These are phyloP conservation scores for Phenganax stokvisi DNA, from an alignment of 92 coral and sea anemone species.

Conservation along the genomic window DNA sequence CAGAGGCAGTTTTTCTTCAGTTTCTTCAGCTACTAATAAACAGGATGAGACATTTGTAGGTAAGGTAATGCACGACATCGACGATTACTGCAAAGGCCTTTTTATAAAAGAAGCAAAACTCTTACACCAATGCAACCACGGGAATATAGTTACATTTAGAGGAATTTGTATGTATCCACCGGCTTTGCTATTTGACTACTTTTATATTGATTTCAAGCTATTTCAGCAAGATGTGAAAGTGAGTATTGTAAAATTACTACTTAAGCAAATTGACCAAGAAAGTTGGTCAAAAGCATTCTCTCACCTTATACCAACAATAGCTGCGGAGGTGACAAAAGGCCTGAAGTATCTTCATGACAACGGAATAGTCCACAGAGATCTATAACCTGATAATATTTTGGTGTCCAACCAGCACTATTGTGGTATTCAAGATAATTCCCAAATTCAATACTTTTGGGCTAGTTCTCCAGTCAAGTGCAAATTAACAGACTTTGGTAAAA, in stretches of 20 bases:
- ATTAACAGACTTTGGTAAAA: constrained; percentile 40
- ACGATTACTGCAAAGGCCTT: constrained; percentile 16
- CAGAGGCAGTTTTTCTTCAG: background rate
- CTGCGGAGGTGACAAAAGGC: constrained; percentile 28
- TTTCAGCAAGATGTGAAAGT: constrained; percentile 28
- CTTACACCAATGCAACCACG: constrained; percentile 10
- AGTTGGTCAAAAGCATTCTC: constrained; percentile 7
- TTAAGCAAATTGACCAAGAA: constrained; percentile 28
- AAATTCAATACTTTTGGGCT: constrained; percentile 22
- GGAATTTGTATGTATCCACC: constrained; percentile 24
- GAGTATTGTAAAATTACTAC: constrained; percentile 25
- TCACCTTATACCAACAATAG: background rate
- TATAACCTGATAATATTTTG: constrained; percentile 30
- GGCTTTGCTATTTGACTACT: constrained; percentile 30
- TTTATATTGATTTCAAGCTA: constrained; percentile 33
- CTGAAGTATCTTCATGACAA: constrained; percentile 34
- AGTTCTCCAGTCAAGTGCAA: constrained; percentile 35
- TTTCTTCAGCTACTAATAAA: background rate
- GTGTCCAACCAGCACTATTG: constrained; percentile 42
- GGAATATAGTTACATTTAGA: background rate
- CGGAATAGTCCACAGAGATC: constrained; percentile 35
- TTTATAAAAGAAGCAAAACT: constrained; percentile 39
- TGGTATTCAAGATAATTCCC: constrained; percentile 26
- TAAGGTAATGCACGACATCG: background rate
- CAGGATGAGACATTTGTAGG: background rate